phyloP scores from a whole-genome alignment of 2,113 vertebrate species.

The Pachycephala philippinensis region DNA sequence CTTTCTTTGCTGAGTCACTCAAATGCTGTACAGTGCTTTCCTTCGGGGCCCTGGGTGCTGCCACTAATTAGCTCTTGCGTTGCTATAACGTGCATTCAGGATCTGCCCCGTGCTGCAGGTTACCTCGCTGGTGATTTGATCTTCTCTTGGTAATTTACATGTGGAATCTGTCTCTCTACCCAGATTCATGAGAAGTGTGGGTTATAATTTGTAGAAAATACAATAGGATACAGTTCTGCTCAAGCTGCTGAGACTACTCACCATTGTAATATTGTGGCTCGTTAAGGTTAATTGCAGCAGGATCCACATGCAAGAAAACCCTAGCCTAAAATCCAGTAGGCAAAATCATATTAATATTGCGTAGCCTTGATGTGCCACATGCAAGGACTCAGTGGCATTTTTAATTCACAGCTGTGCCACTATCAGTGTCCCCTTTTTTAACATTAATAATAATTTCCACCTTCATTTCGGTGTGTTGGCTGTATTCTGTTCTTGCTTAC shows the following conservation, averaged over 20 bases:
- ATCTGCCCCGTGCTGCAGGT: not conserved
- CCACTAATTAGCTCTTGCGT: not conserved
- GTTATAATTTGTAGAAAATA: not conserved
- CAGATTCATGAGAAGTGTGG: not conserved
- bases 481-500: not conserved
- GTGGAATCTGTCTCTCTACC: not conserved
- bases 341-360: not conserved
- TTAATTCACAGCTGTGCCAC: not conserved
- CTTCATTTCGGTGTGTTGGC: not conserved
- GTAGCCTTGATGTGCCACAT: not conserved
- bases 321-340: not conserved
- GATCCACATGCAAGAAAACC: not conserved
- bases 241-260: not conserved
- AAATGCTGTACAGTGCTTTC: not conserved
- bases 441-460: not conserved
- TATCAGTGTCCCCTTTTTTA: not conserved
- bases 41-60: not conserved
- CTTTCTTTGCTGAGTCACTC: slow-evolving; percentile 26
- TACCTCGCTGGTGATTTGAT: not conserved
- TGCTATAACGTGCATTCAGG: not conserved
- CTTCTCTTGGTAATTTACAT: not conserved
- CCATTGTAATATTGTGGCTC: not conserved
- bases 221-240: not conserved
- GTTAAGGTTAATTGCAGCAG: not conserved
- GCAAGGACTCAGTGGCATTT: not conserved